Evolutionary conservation across 1,140 invertebrate genomes (phyloP).

Genomic region (Amphibalanus amphitrite): DNA sequence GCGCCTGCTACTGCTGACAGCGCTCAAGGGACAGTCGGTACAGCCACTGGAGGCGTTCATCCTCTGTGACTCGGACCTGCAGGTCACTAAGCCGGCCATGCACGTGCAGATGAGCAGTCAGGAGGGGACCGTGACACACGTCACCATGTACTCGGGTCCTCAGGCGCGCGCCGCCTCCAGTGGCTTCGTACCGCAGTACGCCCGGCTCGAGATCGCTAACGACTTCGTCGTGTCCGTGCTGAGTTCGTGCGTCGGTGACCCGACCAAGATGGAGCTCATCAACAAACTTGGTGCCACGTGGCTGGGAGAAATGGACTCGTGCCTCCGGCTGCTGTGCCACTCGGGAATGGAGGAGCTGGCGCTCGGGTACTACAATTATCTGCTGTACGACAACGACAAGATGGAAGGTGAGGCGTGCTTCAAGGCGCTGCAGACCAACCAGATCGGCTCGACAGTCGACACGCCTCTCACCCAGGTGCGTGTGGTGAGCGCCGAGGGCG

Average conservation of each 20-base stretch:
- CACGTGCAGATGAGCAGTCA: background rate
- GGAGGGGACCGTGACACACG: background rate
- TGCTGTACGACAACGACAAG: background rate
- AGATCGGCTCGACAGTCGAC: background rate
- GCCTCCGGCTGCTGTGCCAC: background rate
- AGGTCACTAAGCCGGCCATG: background rate
- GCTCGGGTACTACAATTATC: background rate
- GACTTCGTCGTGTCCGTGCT: conserved; percentile 2
- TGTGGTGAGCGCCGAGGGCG: background rate
- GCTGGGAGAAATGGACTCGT: background rate
- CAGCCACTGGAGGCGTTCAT: background rate
- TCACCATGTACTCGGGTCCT: background rate
- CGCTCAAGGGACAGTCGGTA: background rate
- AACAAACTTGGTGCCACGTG: background rate
- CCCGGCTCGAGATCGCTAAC: background rate
- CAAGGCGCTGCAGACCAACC: background rate
- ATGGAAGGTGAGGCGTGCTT: background rate
- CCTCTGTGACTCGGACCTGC: background rate
- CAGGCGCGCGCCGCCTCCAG: background rate
- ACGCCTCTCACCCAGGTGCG: conserved; percentile 4
- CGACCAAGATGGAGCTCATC: background rate
- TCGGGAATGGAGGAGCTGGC: background rate
- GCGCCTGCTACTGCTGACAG: background rate
- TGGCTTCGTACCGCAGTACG: conserved; percentile 1
- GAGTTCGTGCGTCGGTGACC: conserved; percentile 1